Evolutionary conservation across 2,113 vertebrate genomes (phyloP).

Genomic region (Bettongia penicillata): DNA sequence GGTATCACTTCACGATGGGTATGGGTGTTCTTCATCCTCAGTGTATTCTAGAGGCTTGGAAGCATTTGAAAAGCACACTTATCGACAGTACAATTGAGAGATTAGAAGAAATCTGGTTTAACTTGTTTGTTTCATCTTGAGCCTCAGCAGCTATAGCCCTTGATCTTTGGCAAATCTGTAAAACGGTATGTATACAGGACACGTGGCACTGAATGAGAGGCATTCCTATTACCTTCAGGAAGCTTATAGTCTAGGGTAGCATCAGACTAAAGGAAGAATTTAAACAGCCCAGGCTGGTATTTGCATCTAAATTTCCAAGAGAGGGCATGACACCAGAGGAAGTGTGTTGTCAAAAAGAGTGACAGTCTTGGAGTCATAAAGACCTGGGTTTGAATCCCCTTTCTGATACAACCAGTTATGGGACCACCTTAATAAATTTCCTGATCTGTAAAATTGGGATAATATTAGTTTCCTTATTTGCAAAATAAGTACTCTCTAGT

Average conservation of each 20-base stretch:
- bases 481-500: background rate
- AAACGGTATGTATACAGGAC: background rate
- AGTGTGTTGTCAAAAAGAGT: background rate
- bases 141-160: background rate
- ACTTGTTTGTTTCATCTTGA: background rate
- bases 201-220: background rate
- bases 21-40: background rate
- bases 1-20: conserved; percentile 58
- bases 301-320: background rate
- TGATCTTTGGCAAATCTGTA: background rate
- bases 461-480: background rate
- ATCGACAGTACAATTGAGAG: background rate
- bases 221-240: background rate
- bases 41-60: background rate
- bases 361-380: background rate
- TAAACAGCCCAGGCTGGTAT: background rate
- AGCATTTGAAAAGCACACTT: background rate
- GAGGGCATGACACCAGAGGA: background rate
- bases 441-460: background rate
- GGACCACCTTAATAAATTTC: background rate
- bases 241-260: background rate
- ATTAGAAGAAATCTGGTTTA: background rate
- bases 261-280: background rate
- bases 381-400: background rate
- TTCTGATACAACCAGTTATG: background rate